phyloP scores from a whole-genome alignment of 2,797 vertebrate species.

The Xerus rutilus region DNA sequence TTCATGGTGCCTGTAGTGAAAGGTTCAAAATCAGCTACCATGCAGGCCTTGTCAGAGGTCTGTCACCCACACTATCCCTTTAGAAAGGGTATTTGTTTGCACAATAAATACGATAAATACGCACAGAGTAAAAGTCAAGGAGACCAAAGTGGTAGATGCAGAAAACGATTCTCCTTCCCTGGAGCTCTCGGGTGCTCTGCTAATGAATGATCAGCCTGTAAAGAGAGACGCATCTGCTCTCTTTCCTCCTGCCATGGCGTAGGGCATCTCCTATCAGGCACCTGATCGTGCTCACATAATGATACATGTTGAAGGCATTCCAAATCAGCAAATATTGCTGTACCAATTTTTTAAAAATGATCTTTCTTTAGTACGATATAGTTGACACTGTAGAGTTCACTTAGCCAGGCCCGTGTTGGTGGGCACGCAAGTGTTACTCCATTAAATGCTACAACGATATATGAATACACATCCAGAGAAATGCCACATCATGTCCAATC shows the following conservation, averaged over 20 bases:
- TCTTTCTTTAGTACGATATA: not conserved
- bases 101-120: not conserved
- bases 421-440: not conserved
- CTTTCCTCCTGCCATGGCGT: not conserved
- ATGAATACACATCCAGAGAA: too few species aligned
- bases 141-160: not conserved
- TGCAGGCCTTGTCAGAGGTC: not conserved
- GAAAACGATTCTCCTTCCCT: not conserved
- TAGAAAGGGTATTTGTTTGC: not conserved
- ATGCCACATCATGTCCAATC: too few species aligned
- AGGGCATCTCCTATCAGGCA: fast-evolving
- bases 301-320: not conserved
- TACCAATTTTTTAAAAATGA: not conserved
- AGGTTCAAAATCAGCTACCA: not conserved
- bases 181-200: not conserved
- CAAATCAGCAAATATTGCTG: not conserved
- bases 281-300: not conserved
- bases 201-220: not conserved
- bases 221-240: not conserved
- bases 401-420: not conserved
- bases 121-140: not conserved
- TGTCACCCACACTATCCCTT: not conserved
- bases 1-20: not conserved
- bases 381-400: not conserved
- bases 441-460: not conserved